Conservation (phyloP, 2,888 invertebrate genomes). For the Sesia bembeciformis region DNA sequence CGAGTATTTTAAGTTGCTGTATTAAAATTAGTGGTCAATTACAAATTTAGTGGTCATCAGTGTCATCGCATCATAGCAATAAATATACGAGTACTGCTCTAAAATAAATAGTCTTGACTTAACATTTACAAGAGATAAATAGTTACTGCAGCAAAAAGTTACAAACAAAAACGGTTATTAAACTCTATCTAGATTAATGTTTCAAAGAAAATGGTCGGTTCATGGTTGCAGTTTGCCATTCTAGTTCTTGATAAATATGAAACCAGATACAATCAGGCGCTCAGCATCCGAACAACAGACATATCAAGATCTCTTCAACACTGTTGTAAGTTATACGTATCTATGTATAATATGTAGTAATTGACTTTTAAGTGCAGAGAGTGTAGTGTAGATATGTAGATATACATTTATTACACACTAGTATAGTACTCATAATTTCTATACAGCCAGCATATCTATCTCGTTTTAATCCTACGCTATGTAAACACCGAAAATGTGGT, state of each 20-base stretch:
- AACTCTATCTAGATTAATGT: neutral
- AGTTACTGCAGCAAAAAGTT: neutral
- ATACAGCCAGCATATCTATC: too few species aligned
- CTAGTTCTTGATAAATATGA: slow-evolving; percentile 1
- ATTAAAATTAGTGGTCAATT: too few species aligned
- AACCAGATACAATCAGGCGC: neutral
- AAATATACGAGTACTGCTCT: neutral
- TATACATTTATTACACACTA: too few species aligned
- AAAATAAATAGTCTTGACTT: neutral
- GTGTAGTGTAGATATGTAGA: neutral
- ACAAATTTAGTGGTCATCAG: too few species aligned
- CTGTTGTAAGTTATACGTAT: slow-evolving; percentile 5
- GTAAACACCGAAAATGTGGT: too few species aligned
- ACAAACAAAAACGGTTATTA: neutral
- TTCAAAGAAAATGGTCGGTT: neutral
- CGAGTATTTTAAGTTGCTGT: too few species aligned
- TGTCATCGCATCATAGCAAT: too few species aligned
- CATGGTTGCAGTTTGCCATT: neutral
- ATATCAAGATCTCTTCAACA: slow-evolving; percentile 9
- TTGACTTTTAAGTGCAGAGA: slow-evolving; percentile 12
- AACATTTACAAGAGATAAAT: neutral
- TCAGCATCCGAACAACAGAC: neutral
- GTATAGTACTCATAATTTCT: too few species aligned
- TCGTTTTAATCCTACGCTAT: too few species aligned
- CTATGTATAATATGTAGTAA: slow-evolving; percentile 5